Conservation (phyloP, 2,113 vertebrate species). For the Gracilinanus agilis region DNA sequence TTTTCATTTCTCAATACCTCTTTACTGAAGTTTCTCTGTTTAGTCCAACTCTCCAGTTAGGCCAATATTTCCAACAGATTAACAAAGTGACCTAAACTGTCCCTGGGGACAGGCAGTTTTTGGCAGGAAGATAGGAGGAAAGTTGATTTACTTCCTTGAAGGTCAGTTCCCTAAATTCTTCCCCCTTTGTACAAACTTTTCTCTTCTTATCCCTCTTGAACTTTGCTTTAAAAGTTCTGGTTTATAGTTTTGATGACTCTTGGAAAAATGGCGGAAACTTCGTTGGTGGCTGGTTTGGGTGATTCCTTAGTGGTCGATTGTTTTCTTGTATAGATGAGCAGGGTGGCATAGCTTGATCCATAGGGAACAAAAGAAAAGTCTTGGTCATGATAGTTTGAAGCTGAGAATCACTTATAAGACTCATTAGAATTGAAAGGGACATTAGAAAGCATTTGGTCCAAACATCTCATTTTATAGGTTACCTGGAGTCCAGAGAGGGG, state of each 20-base stretch:
- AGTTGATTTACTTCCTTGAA: neutral
- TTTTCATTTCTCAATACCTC: neutral
- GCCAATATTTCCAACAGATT: neutral
- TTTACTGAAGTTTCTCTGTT: neutral
- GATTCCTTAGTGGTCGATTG: neutral
- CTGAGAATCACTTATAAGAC: neutral
- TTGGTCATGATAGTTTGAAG: neutral
- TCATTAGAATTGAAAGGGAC: neutral
- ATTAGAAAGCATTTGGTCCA: neutral
- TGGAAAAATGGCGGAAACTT: neutral
- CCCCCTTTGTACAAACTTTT: neutral
- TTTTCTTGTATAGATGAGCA: neutral
- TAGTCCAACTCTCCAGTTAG: neutral
- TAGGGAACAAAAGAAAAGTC: neutral
- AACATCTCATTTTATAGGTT: neutral
- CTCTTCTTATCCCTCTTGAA: neutral
- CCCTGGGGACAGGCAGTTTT: neutral
- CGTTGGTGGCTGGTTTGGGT: neutral
- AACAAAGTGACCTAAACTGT: neutral
- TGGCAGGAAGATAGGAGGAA: neutral
- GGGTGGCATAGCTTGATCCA: neutral
- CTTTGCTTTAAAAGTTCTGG: neutral
- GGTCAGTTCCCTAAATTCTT: neutral
- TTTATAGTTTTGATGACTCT: neutral
- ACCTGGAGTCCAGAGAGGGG: neutral